These are phyloP conservation scores for Tipula unca DNA, from an alignment of 2,888 invertebrate genomes.

Conservation along the genomic window DNA sequence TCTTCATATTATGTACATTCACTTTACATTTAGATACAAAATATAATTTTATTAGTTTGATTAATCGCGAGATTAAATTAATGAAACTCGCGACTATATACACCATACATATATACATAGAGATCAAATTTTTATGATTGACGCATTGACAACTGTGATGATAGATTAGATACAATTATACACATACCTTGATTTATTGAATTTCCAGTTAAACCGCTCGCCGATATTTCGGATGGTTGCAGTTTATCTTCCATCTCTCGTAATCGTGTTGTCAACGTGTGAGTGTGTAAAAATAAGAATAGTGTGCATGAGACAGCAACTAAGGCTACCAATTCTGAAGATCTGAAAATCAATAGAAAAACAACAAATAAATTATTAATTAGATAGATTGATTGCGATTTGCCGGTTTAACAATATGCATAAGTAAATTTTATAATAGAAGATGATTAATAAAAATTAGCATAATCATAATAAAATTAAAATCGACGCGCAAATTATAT, in stretches of 20 bases:
- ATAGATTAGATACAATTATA: not conserved
- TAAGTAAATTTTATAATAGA: not conserved
- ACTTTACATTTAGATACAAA: not conserved
- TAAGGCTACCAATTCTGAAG: conserved; percentile 73
- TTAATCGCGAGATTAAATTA: not conserved
- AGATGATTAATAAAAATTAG: not conserved
- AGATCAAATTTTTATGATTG: not conserved
- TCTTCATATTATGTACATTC: conserved; percentile 2
- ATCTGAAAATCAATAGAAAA: conserved; percentile 48
- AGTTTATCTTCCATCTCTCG: conserved; percentile 71
- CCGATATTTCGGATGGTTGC: conserved; percentile 52
- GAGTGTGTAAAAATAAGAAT: conserved; percentile 76
- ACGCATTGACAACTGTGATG: not conserved
- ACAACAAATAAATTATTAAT: not conserved
- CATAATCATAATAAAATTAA: not conserved
- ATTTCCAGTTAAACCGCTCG: conserved; percentile 40
- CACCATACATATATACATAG: not conserved
- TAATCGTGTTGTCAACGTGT: conserved; percentile 70
- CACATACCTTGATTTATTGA: conserved; percentile 29
- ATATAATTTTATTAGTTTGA: not conserved
- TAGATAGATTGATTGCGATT: not conserved
- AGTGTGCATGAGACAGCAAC: conserved; percentile 75
- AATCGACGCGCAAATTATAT: not conserved
- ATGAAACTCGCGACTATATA: not conserved
- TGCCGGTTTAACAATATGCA: not conserved